These are phyloP conservation scores for Euschistus heros DNA, from an alignment of 1,140 invertebrate species.

Conservation along the genomic window DNA sequence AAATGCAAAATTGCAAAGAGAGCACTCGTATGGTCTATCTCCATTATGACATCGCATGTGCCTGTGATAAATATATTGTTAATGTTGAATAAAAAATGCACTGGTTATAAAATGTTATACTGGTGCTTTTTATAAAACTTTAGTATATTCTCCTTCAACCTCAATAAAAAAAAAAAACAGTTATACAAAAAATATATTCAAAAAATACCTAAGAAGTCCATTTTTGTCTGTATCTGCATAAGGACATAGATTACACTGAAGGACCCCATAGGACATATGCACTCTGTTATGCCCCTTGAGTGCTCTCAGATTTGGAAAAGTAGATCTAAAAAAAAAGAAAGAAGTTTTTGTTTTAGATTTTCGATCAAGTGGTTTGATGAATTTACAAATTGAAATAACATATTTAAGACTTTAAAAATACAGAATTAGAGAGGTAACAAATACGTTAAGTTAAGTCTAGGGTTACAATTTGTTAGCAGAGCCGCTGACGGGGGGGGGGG, in stretches of 20 bases:
- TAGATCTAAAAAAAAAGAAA: constrained; percentile 36
- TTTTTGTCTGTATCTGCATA: constrained; percentile 83
- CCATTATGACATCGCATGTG: constrained; percentile 91
- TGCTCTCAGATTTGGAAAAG: constrained; percentile 80
- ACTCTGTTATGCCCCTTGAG: constrained; percentile 79
- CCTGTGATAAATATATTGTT: constrained; percentile 46
- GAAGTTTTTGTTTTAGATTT: neutral
- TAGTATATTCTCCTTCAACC: too few relatives aligned
- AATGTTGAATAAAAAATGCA: too few relatives aligned
- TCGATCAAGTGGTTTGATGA: neutral
- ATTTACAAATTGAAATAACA: neutral
- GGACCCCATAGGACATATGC: constrained; percentile 48
- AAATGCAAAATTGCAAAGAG: constrained; percentile 87
- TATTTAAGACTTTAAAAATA: neutral
- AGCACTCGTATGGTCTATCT: constrained; percentile 86
- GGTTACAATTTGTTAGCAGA: too few relatives aligned
- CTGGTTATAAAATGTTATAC: too few relatives aligned
- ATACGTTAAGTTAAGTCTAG: neutral
- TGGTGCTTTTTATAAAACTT: too few relatives aligned
- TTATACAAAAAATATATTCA: too few relatives aligned
- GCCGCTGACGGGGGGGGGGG: too few relatives aligned
- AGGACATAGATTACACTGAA: constrained; percentile 86
- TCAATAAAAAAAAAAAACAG: too few relatives aligned
- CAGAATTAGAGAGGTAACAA: neutral
- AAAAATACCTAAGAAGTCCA: constrained; percentile 37